A percentile compares a stretch with the other conserved stretches of the same genome.
These are phyloP conservation scores for Rhingia campestris DNA, from an alignment of 2,888 invertebrate genomes.

Conservation along the genomic window DNA sequence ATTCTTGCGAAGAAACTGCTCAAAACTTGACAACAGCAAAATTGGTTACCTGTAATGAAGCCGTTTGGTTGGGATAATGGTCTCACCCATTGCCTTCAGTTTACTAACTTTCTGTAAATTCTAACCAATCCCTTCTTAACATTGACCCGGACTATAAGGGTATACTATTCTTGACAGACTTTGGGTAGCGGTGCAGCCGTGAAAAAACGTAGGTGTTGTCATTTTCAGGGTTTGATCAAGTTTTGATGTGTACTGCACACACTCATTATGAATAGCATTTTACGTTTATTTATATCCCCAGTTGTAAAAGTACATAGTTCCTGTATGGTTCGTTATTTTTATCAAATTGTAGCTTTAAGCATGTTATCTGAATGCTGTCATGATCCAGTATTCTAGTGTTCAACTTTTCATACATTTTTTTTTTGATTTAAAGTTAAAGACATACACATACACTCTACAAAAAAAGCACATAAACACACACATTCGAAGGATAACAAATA, in stretches of 20 bases:
- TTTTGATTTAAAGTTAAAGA: conserved; percentile 36
- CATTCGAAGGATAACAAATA: conserved; percentile 15
- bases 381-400: conserved; percentile 53
- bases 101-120: background rate
- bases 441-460: conserved; percentile 13
- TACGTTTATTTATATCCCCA: background rate
- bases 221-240: no score
- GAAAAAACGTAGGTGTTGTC: background rate
- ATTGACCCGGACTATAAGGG: background rate
- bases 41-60: no score
- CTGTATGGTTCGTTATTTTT: conserved; percentile 8
- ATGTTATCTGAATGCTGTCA: conserved; percentile 61
- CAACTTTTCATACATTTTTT: conserved; percentile 49
- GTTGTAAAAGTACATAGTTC: background rate
- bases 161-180: background rate
- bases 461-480: conserved; percentile 34
- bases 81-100: no score
- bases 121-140: background rate
- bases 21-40: no score
- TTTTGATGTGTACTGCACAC: no score
- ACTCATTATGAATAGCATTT: no score
- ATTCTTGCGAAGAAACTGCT: no score
- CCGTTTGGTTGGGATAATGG: no score
- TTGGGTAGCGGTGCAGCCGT: background rate
- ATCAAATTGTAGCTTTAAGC: conserved; percentile 50